Percentiles rank a stretch among this genome's conserved stretches.
Evolutionary conservation across 2,888 invertebrate species (phyloP).

Genomic region (Desoria tigrina): DNA sequence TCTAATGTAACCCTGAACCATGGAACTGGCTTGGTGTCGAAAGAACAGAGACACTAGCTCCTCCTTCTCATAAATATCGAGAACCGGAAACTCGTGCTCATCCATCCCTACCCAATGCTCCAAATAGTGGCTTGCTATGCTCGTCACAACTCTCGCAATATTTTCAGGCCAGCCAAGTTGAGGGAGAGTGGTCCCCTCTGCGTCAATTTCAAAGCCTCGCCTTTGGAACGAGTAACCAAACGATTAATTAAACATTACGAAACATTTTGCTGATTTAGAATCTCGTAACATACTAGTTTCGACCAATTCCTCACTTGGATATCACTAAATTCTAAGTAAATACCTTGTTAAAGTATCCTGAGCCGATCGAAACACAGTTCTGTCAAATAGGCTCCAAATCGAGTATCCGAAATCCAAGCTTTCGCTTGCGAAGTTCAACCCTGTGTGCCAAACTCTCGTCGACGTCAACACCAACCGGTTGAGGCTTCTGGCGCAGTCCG

Average conservation of each 20-base stretch:
- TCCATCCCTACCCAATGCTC: background rate
- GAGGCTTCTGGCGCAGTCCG: constrained; percentile 22
- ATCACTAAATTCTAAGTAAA: too few species aligned
- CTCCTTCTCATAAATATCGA: background rate
- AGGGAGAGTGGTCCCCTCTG: background rate
- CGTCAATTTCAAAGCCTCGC: background rate
- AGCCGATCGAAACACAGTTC: constrained; percentile 24
- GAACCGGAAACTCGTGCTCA: too few species aligned
- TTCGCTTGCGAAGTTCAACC: constrained; percentile 28
- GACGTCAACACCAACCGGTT: constrained; percentile 20
- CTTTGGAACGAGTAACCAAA: too few species aligned
- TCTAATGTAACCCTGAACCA: background rate
- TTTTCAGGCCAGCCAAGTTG: background rate
- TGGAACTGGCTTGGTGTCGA: background rate
- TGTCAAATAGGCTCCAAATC: constrained; percentile 25
- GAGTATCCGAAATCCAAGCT: constrained; percentile 27
- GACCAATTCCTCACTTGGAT: too few species aligned
- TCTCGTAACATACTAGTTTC: too few species aligned
- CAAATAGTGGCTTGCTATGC: background rate
- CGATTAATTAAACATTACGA: too few species aligned
- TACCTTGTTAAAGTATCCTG: background rate
- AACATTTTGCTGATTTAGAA: too few species aligned
- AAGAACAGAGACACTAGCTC: background rate
- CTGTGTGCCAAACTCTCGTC: constrained; percentile 25
- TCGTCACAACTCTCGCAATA: background rate